A percentile compares a stretch with the other conserved stretches of the same genome.
These are phyloP conservation scores for Smittia aterrima DNA, from an alignment of 2,888 invertebrate species.

Conservation along the genomic window DNA sequence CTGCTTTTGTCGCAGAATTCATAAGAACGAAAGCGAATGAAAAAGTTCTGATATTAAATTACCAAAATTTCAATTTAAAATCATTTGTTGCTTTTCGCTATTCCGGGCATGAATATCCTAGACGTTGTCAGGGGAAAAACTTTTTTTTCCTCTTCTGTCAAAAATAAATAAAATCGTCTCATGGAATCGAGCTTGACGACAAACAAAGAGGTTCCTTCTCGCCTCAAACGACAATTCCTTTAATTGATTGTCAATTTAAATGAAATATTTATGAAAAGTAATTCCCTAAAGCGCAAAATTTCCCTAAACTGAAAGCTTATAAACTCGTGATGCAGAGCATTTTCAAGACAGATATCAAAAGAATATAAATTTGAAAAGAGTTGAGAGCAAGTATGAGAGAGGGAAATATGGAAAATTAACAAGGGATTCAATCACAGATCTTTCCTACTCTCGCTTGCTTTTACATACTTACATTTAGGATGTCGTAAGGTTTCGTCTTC, in stretches of 20 bases:
- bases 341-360: constrained; percentile 4
- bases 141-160: background rate
- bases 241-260: constrained; percentile 36
- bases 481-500: constrained; percentile 23
- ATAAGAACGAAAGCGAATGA: background rate
- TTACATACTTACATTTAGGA: background rate
- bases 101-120: constrained; percentile 15
- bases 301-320: background rate
- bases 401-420: constrained; percentile 21
- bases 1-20: background rate
- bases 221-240: constrained; percentile 21
- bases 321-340: background rate
- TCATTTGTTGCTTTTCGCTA: constrained; percentile 23
- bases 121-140: background rate
- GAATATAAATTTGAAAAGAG: background rate
- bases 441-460: background rate
- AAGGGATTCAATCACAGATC: constrained; percentile 36
- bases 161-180: background rate
- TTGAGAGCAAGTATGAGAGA: background rate
- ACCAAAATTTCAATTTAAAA: constrained; percentile 34
- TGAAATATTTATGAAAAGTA: background rate
- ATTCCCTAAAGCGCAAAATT: background rate
- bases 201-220: background rate
- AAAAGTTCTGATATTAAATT: constrained; percentile 32
- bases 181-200: background rate